phyloP scores from a whole-genome alignment of 1,140 invertebrate genomes.

The Antheraea mylitta region DNA sequence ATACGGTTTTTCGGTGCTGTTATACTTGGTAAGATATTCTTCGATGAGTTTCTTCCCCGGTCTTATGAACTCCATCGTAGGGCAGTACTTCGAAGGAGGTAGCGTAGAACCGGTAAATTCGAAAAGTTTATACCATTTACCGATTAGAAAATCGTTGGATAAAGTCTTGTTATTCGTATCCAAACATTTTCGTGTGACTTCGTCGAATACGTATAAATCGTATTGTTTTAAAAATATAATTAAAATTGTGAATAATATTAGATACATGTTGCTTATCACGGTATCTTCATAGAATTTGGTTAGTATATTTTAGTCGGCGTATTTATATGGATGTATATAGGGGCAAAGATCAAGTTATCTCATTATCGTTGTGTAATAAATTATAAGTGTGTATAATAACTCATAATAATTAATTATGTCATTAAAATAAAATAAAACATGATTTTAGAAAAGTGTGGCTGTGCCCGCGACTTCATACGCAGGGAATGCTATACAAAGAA shows the following conservation, averaged over 20 bases:
- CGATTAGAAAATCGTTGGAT: constrained; percentile 18
- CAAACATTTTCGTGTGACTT: constrained; percentile 8
- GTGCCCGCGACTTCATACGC: too few species aligned
- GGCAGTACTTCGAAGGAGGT: constrained; percentile 14
- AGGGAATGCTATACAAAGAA: too few species aligned
- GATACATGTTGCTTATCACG: background rate
- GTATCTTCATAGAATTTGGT: background rate
- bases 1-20: constrained; percentile 14
- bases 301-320: background rate
- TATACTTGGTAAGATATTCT: constrained; percentile 18
- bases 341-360: background rate
- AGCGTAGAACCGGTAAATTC: constrained; percentile 12
- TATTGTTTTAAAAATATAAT: background rate
- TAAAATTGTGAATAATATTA: background rate
- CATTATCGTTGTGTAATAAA: background rate
- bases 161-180: background rate
- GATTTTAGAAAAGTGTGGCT: too few species aligned
- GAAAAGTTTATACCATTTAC: constrained; percentile 28
- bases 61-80: constrained; percentile 7
- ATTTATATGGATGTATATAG: background rate
- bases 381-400: background rate
- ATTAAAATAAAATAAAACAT: background rate
- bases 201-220: constrained; percentile 2
- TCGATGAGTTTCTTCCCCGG: constrained; percentile 18
- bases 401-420: background rate